Base-by-base conservation (phyloP, 2,888 invertebrate species). In the Panopea generosa region DNA sequence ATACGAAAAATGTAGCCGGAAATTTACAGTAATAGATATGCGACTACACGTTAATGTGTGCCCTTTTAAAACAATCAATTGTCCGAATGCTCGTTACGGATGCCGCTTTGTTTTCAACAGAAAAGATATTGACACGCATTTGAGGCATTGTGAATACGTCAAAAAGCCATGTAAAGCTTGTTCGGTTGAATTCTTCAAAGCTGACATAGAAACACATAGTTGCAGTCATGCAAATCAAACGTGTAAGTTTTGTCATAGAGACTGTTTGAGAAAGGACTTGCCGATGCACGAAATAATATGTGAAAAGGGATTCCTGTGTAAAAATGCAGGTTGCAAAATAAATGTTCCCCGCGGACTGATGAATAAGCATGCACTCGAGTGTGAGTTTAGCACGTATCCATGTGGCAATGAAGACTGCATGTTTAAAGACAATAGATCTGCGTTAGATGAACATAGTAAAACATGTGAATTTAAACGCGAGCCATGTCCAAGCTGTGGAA, bases 51-150 rank as follows among this genome's bases (percentile, higher is more conserved):
- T 24, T 22, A 18, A 26, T 2, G 3, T n/a, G 1, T 80, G 80
- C 40, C 55, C 26, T 26, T 47, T 71, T 27, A 26, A 65, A 7
- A 20, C 43, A 3, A 49, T 67, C 20, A 2, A 24, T 3, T 80
- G 80, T 38, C 57, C 55, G 18, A 77, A 80, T 56, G 33, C 53
- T 14, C 26, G 22, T 1, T 52, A 50, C 16, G 80, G 76, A 2
- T 80, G 80, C 53, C n/a, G 33, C 6, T 27, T 53, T 16, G 33
- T 52, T 9, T 38, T 76, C 11, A 57, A 55, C 2, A 33, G 16
- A 16, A 68, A 63, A 43, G 71, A 74, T 38, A 33, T n/a, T 9
- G 29, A 43, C 14, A 66, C 63, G 16, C 80, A 79, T 56, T 24
- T 69, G 11, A 27, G 53, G 26, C 40, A 16, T 1, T 79, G 79